Evolutionary conservation across 1,140 invertebrate genomes (phyloP), one percentile per base, ranked within the genome.

Genomic region (Phortica variegata): DNA sequence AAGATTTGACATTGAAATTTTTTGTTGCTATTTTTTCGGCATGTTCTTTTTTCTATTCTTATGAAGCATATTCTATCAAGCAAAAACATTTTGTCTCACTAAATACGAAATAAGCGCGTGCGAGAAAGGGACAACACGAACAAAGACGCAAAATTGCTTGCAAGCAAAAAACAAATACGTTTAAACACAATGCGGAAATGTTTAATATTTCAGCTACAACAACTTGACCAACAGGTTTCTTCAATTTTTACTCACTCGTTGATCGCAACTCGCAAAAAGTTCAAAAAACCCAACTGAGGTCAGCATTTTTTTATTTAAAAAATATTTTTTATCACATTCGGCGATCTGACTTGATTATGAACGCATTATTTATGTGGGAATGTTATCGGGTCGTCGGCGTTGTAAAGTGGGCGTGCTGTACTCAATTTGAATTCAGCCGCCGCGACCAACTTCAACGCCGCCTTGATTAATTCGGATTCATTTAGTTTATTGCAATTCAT

Each of bases 1-100:
- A 63, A 68, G 68, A 68, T 68, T 68, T 68, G 63, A 68, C 63
- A 68, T 68, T 68, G 63, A 68, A 68, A 68, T 68, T 60, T 52
- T 48, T 43, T 59, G 52, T 36, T 42, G 8, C 33, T 43, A 32
- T 31, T 16, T 49, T 44, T 44, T 38, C 38, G 16, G 13, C n/a
- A n/a, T 38, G 3, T 38, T 16, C 12, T 38, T 10, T 9, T 38
- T 38, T 6, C 33, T 15, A 34, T 7, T 15, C 16, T 5, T 7
- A 12, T 29, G 6, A 7, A 7, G 26, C 26, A 10, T 10, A 5
- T 34, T 39, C 51, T 52, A 52, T 26, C 19, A 31, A 48, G 61
- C 47, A 31, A 50, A 40, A 50, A 43, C 60, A 40, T 52, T 45
- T 49, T 48, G 47, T 32, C 49, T 52, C 52, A 61, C 56, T 65